Percentiles rank a stretch among this genome's conserved stretches.
These are phyloP conservation scores for Umimayanthus kanabou DNA, from an alignment of 92 coral and sea anemone species.

Conservation along the genomic window DNA sequence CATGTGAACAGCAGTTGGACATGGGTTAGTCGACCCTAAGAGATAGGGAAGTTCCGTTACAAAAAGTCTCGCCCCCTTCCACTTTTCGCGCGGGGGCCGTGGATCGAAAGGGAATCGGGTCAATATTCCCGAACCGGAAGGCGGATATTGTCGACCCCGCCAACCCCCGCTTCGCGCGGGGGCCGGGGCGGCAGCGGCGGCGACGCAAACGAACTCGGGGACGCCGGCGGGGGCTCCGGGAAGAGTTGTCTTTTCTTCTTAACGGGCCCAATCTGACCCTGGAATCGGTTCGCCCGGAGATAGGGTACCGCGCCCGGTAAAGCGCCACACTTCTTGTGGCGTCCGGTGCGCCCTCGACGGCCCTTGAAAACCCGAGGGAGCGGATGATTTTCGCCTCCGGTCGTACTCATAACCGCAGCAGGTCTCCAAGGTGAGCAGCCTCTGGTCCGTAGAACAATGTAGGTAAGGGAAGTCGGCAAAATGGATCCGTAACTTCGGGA, in stretches of 20 bases:
- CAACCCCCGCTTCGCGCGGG: too few relatives aligned
- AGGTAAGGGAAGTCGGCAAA: too few relatives aligned
- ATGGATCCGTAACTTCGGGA: too few relatives aligned
- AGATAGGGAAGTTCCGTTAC: too few relatives aligned
- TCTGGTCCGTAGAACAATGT: too few relatives aligned
- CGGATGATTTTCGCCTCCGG: conserved; percentile 34
- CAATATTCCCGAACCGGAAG: neutral
- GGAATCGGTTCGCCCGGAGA: conserved; percentile 1
- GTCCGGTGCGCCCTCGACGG: conserved; percentile 42
- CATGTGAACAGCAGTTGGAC: conserved; percentile 1
- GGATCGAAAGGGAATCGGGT: too few relatives aligned
- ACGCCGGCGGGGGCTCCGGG: neutral
- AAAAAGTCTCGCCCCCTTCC: too few relatives aligned
- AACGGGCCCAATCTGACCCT: conserved; percentile 16
- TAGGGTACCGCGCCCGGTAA: neutral
- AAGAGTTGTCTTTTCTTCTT: too few relatives aligned
- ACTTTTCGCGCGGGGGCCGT: too few relatives aligned
- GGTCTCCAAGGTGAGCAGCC: conserved; percentile 31
- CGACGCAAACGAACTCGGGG: conserved; percentile 24
- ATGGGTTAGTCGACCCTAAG: conserved; percentile 1
- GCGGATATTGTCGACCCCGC: too few relatives aligned
- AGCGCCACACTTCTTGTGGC: neutral
- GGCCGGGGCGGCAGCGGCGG: conserved; percentile 24
- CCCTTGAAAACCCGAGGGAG: conserved; percentile 52
- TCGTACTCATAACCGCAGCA: conserved; percentile 46